Evolutionary conservation across 2,113 vertebrate genomes (phyloP), one percentile per base, ranked within the genome.

Genomic region (Serinus canaria): DNA sequence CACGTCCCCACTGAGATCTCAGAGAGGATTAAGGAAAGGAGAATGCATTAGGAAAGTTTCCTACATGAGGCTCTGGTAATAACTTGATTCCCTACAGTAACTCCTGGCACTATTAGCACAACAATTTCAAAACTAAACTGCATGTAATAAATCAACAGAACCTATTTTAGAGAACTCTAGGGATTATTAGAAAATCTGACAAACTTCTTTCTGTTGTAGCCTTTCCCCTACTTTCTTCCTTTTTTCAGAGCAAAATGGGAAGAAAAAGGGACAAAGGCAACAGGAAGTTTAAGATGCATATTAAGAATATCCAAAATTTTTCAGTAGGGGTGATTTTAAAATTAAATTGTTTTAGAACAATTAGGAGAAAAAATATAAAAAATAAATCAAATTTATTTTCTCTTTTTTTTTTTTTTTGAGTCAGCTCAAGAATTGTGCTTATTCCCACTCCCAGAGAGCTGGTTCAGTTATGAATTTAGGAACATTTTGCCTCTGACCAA

Each of bases 261-360:
- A 78, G 73, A 60, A 78, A 91, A 76, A 39, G 24, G 47, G 69
- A 70, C 64, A 74, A 88, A 81, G 72, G 59, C 56, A 91, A 74
- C 62, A 55, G 56, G 33, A 92, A 74, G 52, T 60, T 90, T 74
- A 83, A 93, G 89, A 88, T 4, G 24, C 39, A 4, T 89, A 70
- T 59, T 64, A 90, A 79, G 67, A 79, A 73, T 79, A 82, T 41
- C 56, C 75, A 58, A 67, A 62, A 79, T 76, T 79, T 95, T 95
- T 58, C 55, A 74, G 39, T 77, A 91, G 43, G 82, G 50, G 37
- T 69, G 82, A 79, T 83, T 72, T 94, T 47, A 47, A 94, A 91
- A 70, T 60, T 15, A 64, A 92, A 91, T 69, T 53, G 75, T 31
- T 80, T 91, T 90, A 92, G 93, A 70, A 95, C 37, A 74, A 85